Percentiles rank a stretch among this genome's conserved stretches.
Evolutionary conservation across 64 coral and sea anemone species (phyloP).

Genomic region (Pachyseris speciosa): DNA sequence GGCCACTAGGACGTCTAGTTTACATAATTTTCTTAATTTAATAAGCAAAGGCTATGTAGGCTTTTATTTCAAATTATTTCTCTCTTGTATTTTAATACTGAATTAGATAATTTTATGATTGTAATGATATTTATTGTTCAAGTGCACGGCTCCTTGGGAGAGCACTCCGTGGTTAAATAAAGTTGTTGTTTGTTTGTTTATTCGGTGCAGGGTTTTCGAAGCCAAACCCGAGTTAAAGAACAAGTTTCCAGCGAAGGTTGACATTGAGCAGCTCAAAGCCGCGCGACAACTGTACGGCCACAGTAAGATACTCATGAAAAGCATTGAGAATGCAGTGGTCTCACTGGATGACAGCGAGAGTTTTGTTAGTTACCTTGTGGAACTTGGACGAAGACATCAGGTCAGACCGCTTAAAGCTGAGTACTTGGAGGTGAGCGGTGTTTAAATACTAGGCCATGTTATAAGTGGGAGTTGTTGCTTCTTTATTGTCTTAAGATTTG

Average conservation of each 20-base stretch:
- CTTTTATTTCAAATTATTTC: no score
- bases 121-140: no score
- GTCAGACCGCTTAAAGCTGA: conserved; percentile 20
- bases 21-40: no score
- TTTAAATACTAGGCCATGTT: no score
- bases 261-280: conserved; percentile 14
- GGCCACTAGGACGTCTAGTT: no score
- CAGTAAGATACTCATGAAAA: conserved; percentile 3
- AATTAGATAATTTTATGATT: no score
- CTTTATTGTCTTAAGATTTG: no score
- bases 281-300: neutral
- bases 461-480: neutral
- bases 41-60: no score
- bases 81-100: no score
- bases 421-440: conserved; percentile 3
- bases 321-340: conserved; percentile 6
- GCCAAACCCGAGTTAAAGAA: conserved; percentile 6
- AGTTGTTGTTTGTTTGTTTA: no score
- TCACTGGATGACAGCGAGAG: conserved; percentile 11
- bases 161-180: no score
- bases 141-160: no score
- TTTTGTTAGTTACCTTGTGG: conserved; percentile 22
- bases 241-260: conserved; percentile 6
- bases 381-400: conserved; percentile 25
- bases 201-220: conserved; percentile 36